phyloP scores from a whole-genome alignment of 2,113 vertebrate species.

The Antechinus flavipes region DNA sequence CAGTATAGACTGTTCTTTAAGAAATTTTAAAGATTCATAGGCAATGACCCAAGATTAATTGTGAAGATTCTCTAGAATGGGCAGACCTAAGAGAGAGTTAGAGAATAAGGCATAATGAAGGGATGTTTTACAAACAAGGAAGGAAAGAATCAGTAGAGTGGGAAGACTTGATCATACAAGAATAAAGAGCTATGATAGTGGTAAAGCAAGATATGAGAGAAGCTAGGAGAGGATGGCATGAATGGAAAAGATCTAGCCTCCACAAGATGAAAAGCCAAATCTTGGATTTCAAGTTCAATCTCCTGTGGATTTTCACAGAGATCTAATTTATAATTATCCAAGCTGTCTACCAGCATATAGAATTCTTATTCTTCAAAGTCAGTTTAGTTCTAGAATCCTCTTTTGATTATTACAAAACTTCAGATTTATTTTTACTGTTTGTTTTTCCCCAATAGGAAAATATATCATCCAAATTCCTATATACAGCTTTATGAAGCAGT shows the following conservation, averaged over 20 bases:
- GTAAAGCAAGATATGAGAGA: not conserved
- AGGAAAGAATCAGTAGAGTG: not conserved
- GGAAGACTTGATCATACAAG: not conserved
- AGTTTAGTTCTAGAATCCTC: not conserved
- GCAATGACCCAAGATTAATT: not conserved
- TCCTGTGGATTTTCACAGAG: not conserved
- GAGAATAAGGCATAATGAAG: not conserved
- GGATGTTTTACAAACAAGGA: not conserved
- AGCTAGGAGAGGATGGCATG: not conserved
- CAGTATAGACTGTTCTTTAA: not conserved
- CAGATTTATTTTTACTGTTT: not conserved
- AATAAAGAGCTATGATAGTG: not conserved
- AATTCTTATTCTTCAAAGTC: not conserved
- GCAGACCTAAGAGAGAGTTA: not conserved
- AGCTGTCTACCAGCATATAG: not conserved
- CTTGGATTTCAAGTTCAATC: not conserved
- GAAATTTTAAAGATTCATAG: not conserved
- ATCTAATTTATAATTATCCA: not conserved
- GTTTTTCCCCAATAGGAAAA: not conserved
- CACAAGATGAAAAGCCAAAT: not conserved
- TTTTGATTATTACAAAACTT: not conserved
- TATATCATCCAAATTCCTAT: not conserved
- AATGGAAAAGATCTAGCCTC: not conserved
- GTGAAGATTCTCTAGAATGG: not conserved
- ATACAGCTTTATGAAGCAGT: slow-evolving; percentile 37